Evolutionary conservation across 64 coral and sea anemone genomes (phyloP).

Genomic region (Stichodactyla mertensii): DNA sequence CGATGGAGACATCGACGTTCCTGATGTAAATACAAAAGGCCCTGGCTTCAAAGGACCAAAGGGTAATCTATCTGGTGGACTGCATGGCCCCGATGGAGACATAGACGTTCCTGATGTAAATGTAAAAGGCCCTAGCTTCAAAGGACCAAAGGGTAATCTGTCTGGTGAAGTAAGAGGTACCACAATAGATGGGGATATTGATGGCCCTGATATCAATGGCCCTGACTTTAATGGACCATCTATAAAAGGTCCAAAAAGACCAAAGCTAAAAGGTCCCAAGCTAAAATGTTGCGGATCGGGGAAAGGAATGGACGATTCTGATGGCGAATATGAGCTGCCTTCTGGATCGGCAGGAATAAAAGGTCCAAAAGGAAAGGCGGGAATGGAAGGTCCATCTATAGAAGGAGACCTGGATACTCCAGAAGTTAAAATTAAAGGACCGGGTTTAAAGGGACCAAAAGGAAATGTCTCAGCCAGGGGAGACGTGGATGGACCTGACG

Average conservation of each 20-base stretch:
- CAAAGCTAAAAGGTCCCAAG: constrained; percentile 1
- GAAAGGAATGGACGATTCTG: not conserved
- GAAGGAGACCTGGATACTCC: constrained; percentile 6
- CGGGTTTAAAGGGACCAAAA: constrained; percentile 1
- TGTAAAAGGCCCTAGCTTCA: not conserved
- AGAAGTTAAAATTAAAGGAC: constrained; percentile 16
- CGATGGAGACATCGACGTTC: not conserved
- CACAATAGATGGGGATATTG: not conserved
- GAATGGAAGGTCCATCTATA: not conserved
- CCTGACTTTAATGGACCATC: constrained; percentile 9
- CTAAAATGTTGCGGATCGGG: constrained; percentile 1
- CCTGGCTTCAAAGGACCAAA: constrained; percentile 16
- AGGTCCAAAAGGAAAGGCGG: not conserved
- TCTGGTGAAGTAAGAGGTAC: not conserved
- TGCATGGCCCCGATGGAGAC: not conserved
- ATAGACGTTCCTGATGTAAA: not conserved
- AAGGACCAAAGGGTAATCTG: not conserved
- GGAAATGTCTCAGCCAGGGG: not conserved
- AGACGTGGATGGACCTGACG: not conserved
- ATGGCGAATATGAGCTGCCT: not conserved
- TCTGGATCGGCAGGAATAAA: not conserved
- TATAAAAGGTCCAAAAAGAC: not conserved
- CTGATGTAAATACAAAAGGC: constrained; percentile 3
- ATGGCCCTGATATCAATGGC: not conserved
- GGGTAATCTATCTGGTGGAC: not conserved